These are phyloP conservation scores for Uloborus plumipes DNA, from an alignment of 2,888 invertebrate genomes.

Conservation along the genomic window DNA sequence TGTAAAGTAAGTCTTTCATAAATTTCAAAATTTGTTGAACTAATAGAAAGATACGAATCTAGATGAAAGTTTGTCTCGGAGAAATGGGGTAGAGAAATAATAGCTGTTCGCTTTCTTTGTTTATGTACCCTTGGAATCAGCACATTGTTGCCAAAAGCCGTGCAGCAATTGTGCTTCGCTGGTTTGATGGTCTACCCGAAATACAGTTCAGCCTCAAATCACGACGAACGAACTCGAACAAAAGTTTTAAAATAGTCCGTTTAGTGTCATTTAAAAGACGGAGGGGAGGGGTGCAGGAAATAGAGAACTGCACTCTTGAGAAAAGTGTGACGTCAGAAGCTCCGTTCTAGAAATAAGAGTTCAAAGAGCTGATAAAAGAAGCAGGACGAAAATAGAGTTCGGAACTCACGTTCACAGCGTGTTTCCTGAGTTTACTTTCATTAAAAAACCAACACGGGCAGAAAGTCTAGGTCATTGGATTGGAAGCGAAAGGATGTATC, in stretches of 20 bases:
- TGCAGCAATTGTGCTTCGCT: not conserved
- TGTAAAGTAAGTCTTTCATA: no score
- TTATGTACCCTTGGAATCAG: no score
- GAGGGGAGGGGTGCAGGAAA: not conserved
- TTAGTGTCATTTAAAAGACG: conserved; percentile 5
- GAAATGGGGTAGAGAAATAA: no score
- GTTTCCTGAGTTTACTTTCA: no score
- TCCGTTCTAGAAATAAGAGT: conserved; percentile 19
- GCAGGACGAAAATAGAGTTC: conserved; percentile 19
- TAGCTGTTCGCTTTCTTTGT: no score
- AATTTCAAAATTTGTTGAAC: no score
- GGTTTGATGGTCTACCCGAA: not conserved
- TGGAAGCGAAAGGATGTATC: no score
- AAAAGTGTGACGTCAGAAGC: conserved; percentile 5
- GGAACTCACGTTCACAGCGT: not conserved
- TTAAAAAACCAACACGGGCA: no score
- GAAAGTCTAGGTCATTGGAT: no score
- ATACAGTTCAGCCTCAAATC: conserved; percentile 8
- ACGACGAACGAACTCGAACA: conserved; percentile 5
- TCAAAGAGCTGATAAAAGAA: conserved; percentile 24
- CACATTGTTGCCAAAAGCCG: no score
- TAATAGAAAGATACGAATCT: no score
- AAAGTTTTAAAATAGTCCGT: conserved; percentile 7
- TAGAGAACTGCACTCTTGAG: conserved; percentile 4
- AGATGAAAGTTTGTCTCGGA: no score